phyloP scores from a whole-genome alignment of 2,888 invertebrate species.

The Uloborus plumipes region DNA sequence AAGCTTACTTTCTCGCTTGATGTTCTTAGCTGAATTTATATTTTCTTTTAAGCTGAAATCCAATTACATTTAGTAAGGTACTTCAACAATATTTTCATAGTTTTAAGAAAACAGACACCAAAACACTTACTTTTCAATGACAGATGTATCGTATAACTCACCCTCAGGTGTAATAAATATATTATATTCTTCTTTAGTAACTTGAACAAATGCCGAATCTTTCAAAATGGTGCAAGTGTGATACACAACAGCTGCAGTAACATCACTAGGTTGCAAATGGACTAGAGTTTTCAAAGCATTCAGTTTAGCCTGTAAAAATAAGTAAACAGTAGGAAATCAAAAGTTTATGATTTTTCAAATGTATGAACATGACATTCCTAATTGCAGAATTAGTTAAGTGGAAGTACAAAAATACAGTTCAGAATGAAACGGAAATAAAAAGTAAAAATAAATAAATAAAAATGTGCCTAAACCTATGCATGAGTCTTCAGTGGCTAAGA shows the following conservation, averaged over 20 bases:
- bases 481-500: too few species aligned
- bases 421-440: too few species aligned
- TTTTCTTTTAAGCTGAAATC: conserved; percentile 69
- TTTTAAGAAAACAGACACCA: too few species aligned
- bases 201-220: conserved; percentile 75
- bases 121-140: conserved; percentile 76
- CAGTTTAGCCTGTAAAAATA: conserved; percentile 74
- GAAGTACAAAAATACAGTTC: too few species aligned
- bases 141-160: conserved; percentile 90
- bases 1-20: conserved; percentile 95
- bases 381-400: too few species aligned
- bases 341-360: too few species aligned
- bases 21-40: conserved; percentile 75
- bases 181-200: conserved; percentile 85
- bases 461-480: too few species aligned
- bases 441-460: too few species aligned
- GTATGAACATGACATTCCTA: too few species aligned
- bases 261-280: conserved; percentile 77
- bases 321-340: too few species aligned
- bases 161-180: conserved; percentile 88
- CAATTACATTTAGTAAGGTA: background rate
- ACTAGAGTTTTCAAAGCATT: conserved; percentile 82
- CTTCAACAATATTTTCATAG: too few species aligned
- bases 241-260: conserved; percentile 79
- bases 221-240: conserved; percentile 76